Conservation (phyloP, 2,797 vertebrate species). For the Pseudotriccus pelzelni region DNA sequence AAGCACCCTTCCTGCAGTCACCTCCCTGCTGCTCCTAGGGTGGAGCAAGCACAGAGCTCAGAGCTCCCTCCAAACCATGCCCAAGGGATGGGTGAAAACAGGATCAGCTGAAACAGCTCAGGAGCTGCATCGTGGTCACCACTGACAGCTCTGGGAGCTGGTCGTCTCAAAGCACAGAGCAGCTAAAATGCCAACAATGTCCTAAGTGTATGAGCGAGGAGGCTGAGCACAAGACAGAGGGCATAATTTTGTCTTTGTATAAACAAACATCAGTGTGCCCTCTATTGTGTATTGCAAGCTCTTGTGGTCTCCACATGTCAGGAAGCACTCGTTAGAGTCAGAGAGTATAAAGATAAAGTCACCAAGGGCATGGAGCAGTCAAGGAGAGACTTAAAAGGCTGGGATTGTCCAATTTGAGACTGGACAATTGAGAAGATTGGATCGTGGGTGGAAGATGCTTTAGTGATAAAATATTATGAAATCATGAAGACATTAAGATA, state of each 20-base stretch:
- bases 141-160: neutral
- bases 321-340: neutral
- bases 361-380: neutral
- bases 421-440: neutral
- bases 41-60: neutral
- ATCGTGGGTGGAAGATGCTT: neutral
- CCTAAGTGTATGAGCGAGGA: neutral
- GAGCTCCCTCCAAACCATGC: neutral
- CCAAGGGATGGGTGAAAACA: neutral
- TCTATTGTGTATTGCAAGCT: neutral
- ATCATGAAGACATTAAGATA: neutral
- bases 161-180: neutral
- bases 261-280: neutral
- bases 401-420: neutral
- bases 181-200: neutral
- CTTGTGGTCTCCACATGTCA: neutral
- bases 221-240: neutral
- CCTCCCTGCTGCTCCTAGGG: neutral
- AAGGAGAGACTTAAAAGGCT: neutral
- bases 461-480: neutral
- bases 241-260: neutral
- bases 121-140: neutral
- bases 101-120: neutral
- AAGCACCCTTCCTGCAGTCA: neutral
- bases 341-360: neutral